A percentile compares a stretch with the other conserved stretches of the same genome.
phyloP scores from a whole-genome alignment of 2,888 invertebrate species.

The Hydrotaea cyrtoneurina region DNA sequence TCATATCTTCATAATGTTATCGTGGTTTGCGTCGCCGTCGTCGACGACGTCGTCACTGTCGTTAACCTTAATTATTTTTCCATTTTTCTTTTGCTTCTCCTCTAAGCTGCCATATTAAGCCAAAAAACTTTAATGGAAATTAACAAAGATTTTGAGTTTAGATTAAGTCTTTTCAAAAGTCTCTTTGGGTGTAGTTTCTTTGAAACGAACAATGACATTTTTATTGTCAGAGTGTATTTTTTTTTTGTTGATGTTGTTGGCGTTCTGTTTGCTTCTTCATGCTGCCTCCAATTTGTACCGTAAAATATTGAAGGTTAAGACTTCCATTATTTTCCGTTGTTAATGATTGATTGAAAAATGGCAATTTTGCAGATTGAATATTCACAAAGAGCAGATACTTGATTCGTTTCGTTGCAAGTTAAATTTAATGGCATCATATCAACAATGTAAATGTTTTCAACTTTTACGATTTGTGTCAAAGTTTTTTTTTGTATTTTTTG shows the following conservation, averaged over 20 bases:
- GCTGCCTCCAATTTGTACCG: slow-evolving; percentile 1
- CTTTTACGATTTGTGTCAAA: neutral
- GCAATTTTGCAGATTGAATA: neutral
- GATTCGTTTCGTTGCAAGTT: neutral
- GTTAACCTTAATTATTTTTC: slow-evolving; percentile 58
- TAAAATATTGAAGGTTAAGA: slow-evolving; percentile 12
- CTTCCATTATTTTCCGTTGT: neutral
- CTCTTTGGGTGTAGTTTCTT: slow-evolving; percentile 4
- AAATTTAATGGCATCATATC: neutral
- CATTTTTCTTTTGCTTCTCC: slow-evolving; percentile 22
- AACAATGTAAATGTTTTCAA: neutral
- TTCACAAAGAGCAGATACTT: neutral
- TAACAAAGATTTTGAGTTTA: slow-evolving; percentile 33
- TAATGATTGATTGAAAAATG: slow-evolving; percentile 32
- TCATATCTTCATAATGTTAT: neutral
- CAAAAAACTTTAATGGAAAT: slow-evolving; percentile 33
- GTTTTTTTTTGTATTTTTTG: neutral
- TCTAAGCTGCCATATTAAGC: slow-evolving; percentile 12
- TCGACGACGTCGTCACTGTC: neutral
- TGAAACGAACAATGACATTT: slow-evolving; percentile 32
- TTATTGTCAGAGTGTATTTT: slow-evolving; percentile 1
- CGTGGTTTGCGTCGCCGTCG: neutral
- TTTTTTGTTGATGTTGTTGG: neutral
- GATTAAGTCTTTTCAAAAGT: slow-evolving; percentile 30
- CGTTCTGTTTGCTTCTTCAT: no score